phyloP scores from a whole-genome alignment of 2,888 invertebrate species.

The Callimorpha dominula region DNA sequence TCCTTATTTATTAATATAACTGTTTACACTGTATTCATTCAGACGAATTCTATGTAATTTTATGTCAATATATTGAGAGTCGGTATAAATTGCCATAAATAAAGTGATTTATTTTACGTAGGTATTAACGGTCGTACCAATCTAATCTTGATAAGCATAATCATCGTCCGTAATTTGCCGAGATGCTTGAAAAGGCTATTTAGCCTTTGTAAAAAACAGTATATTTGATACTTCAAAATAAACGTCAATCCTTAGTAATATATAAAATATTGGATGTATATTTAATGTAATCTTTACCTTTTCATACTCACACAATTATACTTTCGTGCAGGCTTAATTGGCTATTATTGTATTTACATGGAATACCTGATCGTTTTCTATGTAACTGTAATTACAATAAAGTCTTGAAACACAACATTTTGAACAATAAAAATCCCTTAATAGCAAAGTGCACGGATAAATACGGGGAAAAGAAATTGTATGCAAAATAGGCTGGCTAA shows the following conservation, averaged over 20 bases:
- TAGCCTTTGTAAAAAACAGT: slow-evolving; percentile 24
- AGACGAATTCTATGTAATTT: slow-evolving; percentile 11
- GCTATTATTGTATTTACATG: slow-evolving; percentile 39
- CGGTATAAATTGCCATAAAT: slow-evolving; percentile 30
- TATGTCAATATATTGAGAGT: slow-evolving; percentile 10
- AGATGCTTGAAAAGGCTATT: slow-evolving; percentile 29
- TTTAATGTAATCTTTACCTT: slow-evolving; percentile 31
- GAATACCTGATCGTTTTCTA: slow-evolving; percentile 38
- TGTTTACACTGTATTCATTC: background rate
- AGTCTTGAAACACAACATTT: slow-evolving; percentile 47
- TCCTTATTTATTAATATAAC: slow-evolving; percentile 8
- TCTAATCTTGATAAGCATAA: slow-evolving; percentile 40
- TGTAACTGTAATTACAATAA: slow-evolving; percentile 43
- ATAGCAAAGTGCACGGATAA: slow-evolving; percentile 53
- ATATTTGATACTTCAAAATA: slow-evolving; percentile 24
- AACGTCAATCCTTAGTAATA: slow-evolving; percentile 15
- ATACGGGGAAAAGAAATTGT: slow-evolving; percentile 53
- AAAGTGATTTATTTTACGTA: slow-evolving; percentile 32
- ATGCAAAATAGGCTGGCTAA: slow-evolving; percentile 58
- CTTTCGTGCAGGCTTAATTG: slow-evolving; percentile 43
- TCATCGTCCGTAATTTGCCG: slow-evolving; percentile 38
- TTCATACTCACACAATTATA: slow-evolving; percentile 30
- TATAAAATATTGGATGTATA: slow-evolving; percentile 15
- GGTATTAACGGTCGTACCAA: slow-evolving; percentile 27
- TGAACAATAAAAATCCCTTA: slow-evolving; percentile 39